Evolutionary conservation across 2,888 invertebrate genomes (phyloP), one percentile per base, ranked within the genome.

Genomic region (Eupithecia exiguata): DNA sequence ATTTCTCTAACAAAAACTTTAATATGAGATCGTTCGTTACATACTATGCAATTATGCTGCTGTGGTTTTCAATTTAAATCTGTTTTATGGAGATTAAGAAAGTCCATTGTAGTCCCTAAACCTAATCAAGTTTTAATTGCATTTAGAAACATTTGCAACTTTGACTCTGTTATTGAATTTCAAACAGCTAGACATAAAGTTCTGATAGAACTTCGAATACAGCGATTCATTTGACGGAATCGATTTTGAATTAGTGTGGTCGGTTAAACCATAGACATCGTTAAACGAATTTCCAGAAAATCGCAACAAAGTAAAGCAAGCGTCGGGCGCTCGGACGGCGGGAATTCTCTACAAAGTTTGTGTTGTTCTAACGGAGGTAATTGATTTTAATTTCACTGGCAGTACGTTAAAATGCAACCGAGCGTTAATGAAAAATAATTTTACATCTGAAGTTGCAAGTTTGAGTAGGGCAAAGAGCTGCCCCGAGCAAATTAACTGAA

Each of bases 401-500:
- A 86, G 89, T 88, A 88, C 88, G 87, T 87, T 89, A 80, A 85
- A 87, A 89, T 80, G 87, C 89, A 89, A 83, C 87, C 79, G 80
- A 91, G 89, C 90, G 89, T 89, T 89, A 91, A 92, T 91, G 91
- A 91, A 92, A 92, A 92, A 91, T 91, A 89, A 91, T 92, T 92
- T 91, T 86, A 87, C 87, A 88, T 88, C 86, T 87, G 82, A 88
- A 90, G 86, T 89, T 87, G 87, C 84, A 88, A 88, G 87, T 87
- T 89, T 83, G 85, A 87, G 85, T 84, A 81, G 80, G 77, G 82
- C 77, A 83, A 84, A 79, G 67, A 69, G 77, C 72, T 71, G 68
- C 72, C 70, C 63, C 75, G 77, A 78, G 78, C 78, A 70, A 74
- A 83, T 74, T 81, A 78, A 77, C 79, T 78, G 84, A 87, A 88